phyloP scores from a whole-genome alignment of 2,888 invertebrate species.

The Diploptera punctata region DNA sequence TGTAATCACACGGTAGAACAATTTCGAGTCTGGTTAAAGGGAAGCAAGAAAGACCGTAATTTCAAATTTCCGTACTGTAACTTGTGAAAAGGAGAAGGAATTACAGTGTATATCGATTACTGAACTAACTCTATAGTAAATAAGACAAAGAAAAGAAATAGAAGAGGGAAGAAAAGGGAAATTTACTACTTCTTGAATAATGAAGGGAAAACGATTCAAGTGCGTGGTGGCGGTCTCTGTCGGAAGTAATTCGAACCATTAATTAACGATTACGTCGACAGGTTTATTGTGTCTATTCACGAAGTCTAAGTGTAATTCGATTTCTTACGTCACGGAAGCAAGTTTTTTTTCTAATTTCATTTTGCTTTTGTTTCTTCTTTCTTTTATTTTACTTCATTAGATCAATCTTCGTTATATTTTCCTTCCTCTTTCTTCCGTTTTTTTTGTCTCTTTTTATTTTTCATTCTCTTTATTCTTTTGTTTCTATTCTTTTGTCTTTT shows the following conservation, averaged over 20 bases:
- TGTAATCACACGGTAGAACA: too few species aligned
- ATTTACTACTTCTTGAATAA: not conserved
- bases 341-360: not conserved
- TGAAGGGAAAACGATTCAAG: not conserved
- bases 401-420: not conserved
- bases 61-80: not conserved
- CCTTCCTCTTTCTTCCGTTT: not conserved
- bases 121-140: not conserved
- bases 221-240: not conserved
- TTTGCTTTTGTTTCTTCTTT: not conserved
- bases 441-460: not conserved
- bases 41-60: too few species aligned
- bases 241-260: not conserved
- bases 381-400: not conserved
- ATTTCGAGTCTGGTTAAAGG: too few species aligned
- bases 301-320: not conserved
- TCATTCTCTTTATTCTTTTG: too few species aligned
- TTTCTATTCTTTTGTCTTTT: too few species aligned
- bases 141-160: too few species aligned
- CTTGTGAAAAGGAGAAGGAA: not conserved
- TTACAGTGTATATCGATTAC: not conserved
- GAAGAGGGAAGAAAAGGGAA: not conserved
- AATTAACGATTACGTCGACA: not conserved
- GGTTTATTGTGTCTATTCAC: not conserved
- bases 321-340: not conserved